phyloP scores from a whole-genome alignment of 2,888 invertebrate genomes.

The Drosophila anceps region DNA sequence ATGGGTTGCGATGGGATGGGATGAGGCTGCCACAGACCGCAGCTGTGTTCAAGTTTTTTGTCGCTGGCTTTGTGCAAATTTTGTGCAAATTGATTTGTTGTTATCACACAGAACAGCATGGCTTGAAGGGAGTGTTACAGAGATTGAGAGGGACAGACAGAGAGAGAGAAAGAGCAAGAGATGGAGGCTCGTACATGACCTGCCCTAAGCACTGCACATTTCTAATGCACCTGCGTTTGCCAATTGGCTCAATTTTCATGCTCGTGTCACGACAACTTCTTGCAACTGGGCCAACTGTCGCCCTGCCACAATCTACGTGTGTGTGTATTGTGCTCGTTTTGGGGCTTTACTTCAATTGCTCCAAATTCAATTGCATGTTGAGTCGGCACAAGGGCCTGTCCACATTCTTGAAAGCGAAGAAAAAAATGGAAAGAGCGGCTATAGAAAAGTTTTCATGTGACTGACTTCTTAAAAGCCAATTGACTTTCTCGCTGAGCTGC shows the following conservation, averaged over 20 bases:
- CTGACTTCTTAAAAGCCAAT: slow-evolving; percentile 79
- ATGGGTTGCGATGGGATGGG: neutral
- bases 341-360: slow-evolving; percentile 56
- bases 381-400: slow-evolving; percentile 41
- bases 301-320: slow-evolving; percentile 10
- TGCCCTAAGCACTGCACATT: slow-evolving; percentile 55
- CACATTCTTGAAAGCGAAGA: slow-evolving; percentile 52
- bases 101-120: slow-evolving; percentile 59
- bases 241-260: slow-evolving; percentile 77
- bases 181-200: slow-evolving; percentile 19
- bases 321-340: slow-evolving; percentile 47
- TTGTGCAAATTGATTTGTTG: slow-evolving; percentile 82
- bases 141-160: neutral
- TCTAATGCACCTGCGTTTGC: slow-evolving; percentile 74
- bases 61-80: slow-evolving; percentile 70
- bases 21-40: slow-evolving; percentile 44
- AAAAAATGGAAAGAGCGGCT: slow-evolving; percentile 24
- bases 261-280: slow-evolving; percentile 68
- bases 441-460: slow-evolving; percentile 71
- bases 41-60: slow-evolving; percentile 34
- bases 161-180: neutral
- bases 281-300: slow-evolving; percentile 78
- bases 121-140: neutral
- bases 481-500: slow-evolving; percentile 61
- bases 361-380: slow-evolving; percentile 74